Base-by-base conservation (phyloP, 2,888 invertebrate species). In the Cyaniris semiargus region DNA sequence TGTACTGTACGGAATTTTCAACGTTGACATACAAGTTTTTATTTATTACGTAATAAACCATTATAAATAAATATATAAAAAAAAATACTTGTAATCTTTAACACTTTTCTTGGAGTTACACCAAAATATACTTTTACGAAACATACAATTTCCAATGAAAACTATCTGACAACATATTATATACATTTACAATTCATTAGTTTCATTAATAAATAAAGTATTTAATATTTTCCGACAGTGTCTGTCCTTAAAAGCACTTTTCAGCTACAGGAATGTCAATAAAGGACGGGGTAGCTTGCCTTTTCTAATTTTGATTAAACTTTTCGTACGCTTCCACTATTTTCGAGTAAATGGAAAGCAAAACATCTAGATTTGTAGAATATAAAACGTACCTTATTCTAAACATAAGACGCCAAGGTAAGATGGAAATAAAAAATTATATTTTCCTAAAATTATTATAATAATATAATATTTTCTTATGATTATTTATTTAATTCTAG, bases 241-340 rank as follows among this genome's bases (percentile, higher is more conserved):
- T 87, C 90, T 91, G 92, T 92, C 93, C 84, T 83, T 83, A 83
- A 91, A 92, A 93, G 92, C 93, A 91, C 91, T 91, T 92, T 79
- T 84, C 85, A 84, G 85, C 81, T 84, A 84, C 83, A 83, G 79
- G 80, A 83, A 84, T 84, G 85, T 83, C 79, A 80, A 83, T 83
- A 83, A 83, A 86, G 90, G 91, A 92, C 91, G 92, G 91, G 91
- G 76, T 77, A 77, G 76, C 76, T 44, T 72, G 71, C 76, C 38
- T 72, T 77, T 77, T 31, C 71, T 71, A 77, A 58, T 72, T 77
- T 77, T 56, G 70, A 70, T 71, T 76, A 74, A 74, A 74, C 48
- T 71, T 18, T 21, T 58, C 31, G 56, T 58, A 21, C 71, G 34
- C 34, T 38, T 34, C 23, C 70, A 76, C 48, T 76, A 58, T 77